A percentile compares a stretch with the other conserved stretches of the same genome.
Evolutionary conservation across 2,797 vertebrate species (phyloP).

Genomic region (Sebastiscus albofasciatus): DNA sequence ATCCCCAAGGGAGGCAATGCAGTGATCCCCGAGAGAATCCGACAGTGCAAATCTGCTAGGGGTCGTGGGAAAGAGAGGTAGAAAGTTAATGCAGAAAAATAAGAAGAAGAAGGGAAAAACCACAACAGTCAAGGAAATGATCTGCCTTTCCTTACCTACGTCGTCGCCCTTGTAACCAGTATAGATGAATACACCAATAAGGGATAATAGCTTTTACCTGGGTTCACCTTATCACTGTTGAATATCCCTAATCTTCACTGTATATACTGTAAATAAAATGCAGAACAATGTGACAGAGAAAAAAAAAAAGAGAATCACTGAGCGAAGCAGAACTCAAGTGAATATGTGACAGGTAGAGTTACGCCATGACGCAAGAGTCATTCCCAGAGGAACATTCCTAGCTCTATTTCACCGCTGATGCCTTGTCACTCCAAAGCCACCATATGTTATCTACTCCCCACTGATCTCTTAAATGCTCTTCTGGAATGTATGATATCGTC

Average conservation of each 20-base stretch:
- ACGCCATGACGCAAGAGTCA: not conserved
- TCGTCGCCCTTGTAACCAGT: not conserved
- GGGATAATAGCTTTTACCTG: not conserved
- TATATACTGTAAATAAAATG: not conserved
- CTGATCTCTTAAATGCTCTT: slow-evolving; percentile 9
- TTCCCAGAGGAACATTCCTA: slow-evolving; percentile 37
- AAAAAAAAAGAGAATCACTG: not conserved
- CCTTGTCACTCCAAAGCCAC: slow-evolving; percentile 48
- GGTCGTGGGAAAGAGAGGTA: not conserved
- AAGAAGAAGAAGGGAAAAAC: not conserved
- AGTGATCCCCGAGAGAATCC: slow-evolving; percentile 22
- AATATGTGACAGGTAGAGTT: slow-evolving; percentile 46
- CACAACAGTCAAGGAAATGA: not conserved
- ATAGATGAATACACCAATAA: slow-evolving; percentile 10
- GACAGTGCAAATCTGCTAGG: not conserved
- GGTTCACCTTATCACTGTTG: slow-evolving; percentile 3
- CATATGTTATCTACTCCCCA: slow-evolving; percentile 28
- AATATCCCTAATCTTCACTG: slow-evolving; percentile 2
- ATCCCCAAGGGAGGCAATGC: slow-evolving; percentile 41
- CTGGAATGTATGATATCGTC: not conserved
- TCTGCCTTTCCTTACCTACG: not conserved
- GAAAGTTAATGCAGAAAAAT: not conserved
- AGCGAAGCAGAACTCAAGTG: slow-evolving; percentile 13
- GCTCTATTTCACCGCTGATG: slow-evolving; percentile 48
- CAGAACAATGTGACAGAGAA: slow-evolving; percentile 5